These are phyloP conservation scores for Cheilinus undulatus DNA, from an alignment of 2,113 vertebrate genomes.

Conservation along the genomic window DNA sequence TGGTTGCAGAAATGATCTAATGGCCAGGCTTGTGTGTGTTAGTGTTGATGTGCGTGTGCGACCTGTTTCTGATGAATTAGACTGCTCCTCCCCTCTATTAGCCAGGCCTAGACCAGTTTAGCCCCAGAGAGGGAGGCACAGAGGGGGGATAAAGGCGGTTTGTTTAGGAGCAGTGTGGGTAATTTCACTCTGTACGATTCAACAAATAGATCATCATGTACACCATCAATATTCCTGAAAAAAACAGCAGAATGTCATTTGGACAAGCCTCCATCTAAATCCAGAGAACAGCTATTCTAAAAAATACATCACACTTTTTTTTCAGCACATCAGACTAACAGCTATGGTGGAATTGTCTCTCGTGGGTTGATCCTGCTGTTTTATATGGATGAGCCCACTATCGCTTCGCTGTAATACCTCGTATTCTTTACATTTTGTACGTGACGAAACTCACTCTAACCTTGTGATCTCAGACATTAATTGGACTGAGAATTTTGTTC, in stretches of 20 bases:
- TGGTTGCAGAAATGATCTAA: constrained; percentile 92
- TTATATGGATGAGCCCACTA: neutral
- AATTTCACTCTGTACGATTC: constrained; percentile 19
- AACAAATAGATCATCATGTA: constrained; percentile 5
- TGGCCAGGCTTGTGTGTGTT: constrained; percentile 34
- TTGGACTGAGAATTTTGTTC: constrained; percentile 48
- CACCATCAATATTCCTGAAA: neutral
- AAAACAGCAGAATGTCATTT: neutral
- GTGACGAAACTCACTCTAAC: constrained; percentile 2
- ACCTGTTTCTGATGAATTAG: constrained; percentile 57
- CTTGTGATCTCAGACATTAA: constrained; percentile 31
- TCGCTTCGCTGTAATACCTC: neutral
- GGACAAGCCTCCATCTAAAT: neutral
- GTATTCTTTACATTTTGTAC: constrained; percentile 5
- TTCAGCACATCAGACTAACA: neutral
- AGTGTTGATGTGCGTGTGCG: constrained; percentile 43
- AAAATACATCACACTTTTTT: no score
- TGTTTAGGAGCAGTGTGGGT: constrained; percentile 28
- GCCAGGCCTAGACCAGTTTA: constrained; percentile 41
- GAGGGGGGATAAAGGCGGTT: constrained; percentile 27
- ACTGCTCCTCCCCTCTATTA: constrained; percentile 59
- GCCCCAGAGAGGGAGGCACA: constrained; percentile 39
- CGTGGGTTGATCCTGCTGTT: neutral
- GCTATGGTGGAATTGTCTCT: neutral
- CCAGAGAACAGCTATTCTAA: neutral